Evolutionary conservation across 1,140 invertebrate genomes (phyloP).

Genomic region (Caenorhabditis latens): DNA sequence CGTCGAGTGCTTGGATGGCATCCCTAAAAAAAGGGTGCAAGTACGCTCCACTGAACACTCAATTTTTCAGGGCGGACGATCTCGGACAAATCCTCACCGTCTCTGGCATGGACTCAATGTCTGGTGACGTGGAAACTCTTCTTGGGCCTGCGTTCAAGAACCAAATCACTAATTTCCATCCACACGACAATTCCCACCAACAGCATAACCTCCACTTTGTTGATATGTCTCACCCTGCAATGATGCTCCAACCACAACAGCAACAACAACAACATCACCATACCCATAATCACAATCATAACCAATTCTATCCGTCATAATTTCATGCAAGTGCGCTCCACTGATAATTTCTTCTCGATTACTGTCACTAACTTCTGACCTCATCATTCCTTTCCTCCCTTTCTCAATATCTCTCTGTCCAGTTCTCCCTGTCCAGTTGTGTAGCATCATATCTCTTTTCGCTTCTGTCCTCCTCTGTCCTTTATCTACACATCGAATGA

Average conservation of each 20-base stretch:
- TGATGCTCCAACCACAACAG: not conserved
- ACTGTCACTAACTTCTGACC: too few relatives aligned
- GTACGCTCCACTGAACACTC: not conserved
- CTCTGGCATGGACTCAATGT: constrained; percentile 26
- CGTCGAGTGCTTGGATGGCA: too few relatives aligned
- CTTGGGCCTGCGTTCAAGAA: constrained; percentile 71
- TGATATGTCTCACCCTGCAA: constrained; percentile 12
- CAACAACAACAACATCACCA: not conserved
- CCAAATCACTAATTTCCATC: not conserved
- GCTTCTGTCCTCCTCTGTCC: too few relatives aligned
- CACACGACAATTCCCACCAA: not conserved
- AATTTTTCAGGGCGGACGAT: constrained; percentile 60
- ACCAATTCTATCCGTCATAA: constrained; percentile 29
- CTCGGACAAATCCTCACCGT: constrained; percentile 41
- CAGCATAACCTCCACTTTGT: constrained; percentile 28
- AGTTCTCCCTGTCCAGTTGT: too few relatives aligned
- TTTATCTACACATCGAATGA: too few relatives aligned
- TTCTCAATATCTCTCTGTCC: too few relatives aligned
- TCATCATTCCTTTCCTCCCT: too few relatives aligned
- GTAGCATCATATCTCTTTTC: too few relatives aligned
- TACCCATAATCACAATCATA: not conserved
- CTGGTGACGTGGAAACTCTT: constrained; percentile 73
- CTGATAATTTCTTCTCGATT: too few relatives aligned
- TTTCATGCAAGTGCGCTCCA: not conserved
- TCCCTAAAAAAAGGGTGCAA: too few relatives aligned